Base-by-base conservation (phyloP, 2,113 vertebrate species). In the Scophthalmus maximus region DNA sequence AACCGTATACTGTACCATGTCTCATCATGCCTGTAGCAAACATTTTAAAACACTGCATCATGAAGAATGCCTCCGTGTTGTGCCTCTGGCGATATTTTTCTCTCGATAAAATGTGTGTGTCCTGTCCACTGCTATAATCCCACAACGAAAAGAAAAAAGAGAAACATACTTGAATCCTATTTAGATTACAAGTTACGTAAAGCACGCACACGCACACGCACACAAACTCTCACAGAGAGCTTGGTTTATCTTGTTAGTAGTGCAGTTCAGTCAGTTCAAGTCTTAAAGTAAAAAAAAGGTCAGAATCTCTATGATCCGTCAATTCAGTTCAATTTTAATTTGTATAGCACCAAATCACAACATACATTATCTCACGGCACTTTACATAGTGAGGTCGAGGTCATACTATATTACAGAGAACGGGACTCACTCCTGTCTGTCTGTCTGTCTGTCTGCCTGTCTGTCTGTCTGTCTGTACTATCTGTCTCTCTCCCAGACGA, bases 401-500 rank as follows among this genome's bases (percentile, higher is more conserved):
- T n/a, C n/a, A n/a, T n/a, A n/a, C n/a, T n/a, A n/a, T n/a, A n/a
- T n/a, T n/a, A n/a, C n/a, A n/a, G n/a, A n/a, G n/a, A n/a, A n/a
- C n/a, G n/a, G n/a, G n/a, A n/a, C n/a, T n/a, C n/a, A n/a, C 42
- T 20, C n/a, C 42, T 52, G 34, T 51, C 1, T 59, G 18, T 60
- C n/a, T 53, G 1, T 55, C 17, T 23, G 8, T 25, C 42, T 44
- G 42, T 44, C 42, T 7, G 6, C 1, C 42, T 44, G 30, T 25
- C 29, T 51, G 12, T 47, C 18, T 47, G 3, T 36, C 18, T 61
- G 25, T 22, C 2, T 53, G 3, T 66, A 11, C 36, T 38, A n/a
- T n/a, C n/a, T n/a, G n/a, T 38, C 50, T 56, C 6, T 36, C 36
- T 64, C 26, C 0, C 82, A 99, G 97, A 93, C 95, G 0, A 95